A percentile compares a stretch with the other conserved stretches of the same genome.
Evolutionary conservation across 2,797 vertebrate genomes (phyloP).

Genomic region (Acipenser transmontanus): DNA sequence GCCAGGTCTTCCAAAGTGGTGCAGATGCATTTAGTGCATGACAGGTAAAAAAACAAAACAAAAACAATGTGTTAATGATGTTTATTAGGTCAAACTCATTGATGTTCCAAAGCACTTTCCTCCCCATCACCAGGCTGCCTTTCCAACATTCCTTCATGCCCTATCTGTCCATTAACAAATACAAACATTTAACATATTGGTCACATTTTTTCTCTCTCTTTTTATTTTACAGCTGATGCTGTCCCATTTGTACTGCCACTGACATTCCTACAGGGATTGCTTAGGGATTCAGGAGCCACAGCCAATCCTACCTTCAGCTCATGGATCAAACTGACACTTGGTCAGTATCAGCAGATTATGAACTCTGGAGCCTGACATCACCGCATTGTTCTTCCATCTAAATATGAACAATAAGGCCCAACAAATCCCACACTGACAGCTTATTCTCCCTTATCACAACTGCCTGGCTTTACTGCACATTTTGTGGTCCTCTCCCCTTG

Average conservation of each 20-base stretch:
- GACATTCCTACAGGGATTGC: conserved; percentile 57
- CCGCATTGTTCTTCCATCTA: conserved; percentile 68
- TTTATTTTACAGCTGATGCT: conserved; percentile 63
- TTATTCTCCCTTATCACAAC: conserved; percentile 53
- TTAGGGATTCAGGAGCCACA: conserved; percentile 52
- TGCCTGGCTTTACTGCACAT: conserved; percentile 44
- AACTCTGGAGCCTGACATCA: conserved; percentile 61
- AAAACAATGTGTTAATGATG: too few relatives aligned
- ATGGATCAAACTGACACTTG: conserved; percentile 61
- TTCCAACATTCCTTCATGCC: too few relatives aligned
- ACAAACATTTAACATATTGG: too few relatives aligned
- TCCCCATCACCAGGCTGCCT: too few relatives aligned
- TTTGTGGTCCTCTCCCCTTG: conserved; percentile 29
- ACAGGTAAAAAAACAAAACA: too few relatives aligned
- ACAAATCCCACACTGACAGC: conserved; percentile 48
- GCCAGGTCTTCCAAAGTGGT: too few relatives aligned
- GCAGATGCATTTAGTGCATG: too few relatives aligned
- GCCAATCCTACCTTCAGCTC: conserved; percentile 49
- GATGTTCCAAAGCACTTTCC: too few relatives aligned
- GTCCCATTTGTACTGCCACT: conserved; percentile 65
- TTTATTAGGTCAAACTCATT: too few relatives aligned
- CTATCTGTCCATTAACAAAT: too few relatives aligned
- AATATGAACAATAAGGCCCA: conserved; percentile 68
- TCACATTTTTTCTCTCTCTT: conserved; percentile 34
- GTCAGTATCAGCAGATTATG: conserved; percentile 72